Conservation (phyloP, 2,888 invertebrate species). For the Anodontia alba region DNA sequence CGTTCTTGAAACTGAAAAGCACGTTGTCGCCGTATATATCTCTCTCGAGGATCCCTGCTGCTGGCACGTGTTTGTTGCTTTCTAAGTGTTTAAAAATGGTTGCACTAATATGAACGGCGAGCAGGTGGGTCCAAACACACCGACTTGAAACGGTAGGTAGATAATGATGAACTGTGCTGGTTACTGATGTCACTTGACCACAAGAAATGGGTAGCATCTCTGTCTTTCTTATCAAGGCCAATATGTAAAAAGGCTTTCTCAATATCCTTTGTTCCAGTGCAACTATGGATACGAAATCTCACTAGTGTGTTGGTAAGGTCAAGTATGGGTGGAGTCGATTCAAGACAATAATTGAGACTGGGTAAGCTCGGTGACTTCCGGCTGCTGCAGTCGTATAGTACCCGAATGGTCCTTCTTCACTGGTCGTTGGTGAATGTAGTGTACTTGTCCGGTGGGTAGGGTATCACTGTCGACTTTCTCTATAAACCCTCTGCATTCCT, state of each 20-base stretch:
- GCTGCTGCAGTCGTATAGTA: constrained; percentile 57
- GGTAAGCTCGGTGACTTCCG: constrained; percentile 12
- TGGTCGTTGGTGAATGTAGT: constrained; percentile 54
- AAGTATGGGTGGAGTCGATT: constrained; percentile 33
- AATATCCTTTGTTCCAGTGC: constrained; percentile 42
- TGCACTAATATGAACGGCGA: constrained; percentile 43
- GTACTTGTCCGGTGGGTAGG: constrained; percentile 7
- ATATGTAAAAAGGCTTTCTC: constrained; percentile 55
- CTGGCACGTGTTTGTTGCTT: not conserved
- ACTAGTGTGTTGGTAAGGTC: constrained; percentile 44
- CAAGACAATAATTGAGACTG: constrained; percentile 55
- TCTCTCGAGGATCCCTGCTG: not conserved
- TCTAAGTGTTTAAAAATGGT: constrained; percentile 31
- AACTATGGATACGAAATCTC: constrained; percentile 43
- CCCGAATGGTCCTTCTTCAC: constrained; percentile 54
- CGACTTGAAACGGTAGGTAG: constrained; percentile 27
- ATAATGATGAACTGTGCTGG: constrained; percentile 27
- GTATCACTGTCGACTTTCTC: constrained; percentile 26
- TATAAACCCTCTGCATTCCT: constrained; percentile 41
- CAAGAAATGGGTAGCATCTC: constrained; percentile 50
- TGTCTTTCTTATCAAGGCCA: constrained; percentile 41
- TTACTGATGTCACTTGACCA: constrained; percentile 43
- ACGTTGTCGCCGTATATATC: constrained; percentile 55
- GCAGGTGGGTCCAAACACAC: constrained; percentile 33
- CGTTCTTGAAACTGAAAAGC: constrained; percentile 29